Percentiles rank a stretch among this genome's conserved stretches.
Evolutionary conservation across 1,140 invertebrate genomes (phyloP).

Genomic region (Cydia strobilella): DNA sequence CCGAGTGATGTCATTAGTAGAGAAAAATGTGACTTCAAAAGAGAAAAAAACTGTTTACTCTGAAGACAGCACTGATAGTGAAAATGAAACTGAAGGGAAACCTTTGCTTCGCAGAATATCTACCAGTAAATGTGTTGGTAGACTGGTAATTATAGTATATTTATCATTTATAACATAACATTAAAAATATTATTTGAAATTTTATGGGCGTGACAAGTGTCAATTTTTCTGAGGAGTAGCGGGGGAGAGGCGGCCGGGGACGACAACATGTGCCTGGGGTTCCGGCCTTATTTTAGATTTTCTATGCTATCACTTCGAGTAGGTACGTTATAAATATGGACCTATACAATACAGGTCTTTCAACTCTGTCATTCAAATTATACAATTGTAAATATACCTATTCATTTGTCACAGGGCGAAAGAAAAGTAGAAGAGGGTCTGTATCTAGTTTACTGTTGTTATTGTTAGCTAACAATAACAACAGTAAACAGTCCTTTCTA

Average conservation of each 20-base stretch:
- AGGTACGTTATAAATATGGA: neutral
- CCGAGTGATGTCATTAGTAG: conserved; percentile 69
- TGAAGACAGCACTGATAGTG: conserved; percentile 73
- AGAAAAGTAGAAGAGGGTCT: too few species aligned
- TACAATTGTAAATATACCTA: too few species aligned
- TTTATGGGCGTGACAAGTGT: conserved; percentile 19
- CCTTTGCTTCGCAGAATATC: conserved; percentile 67
- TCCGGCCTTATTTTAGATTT: neutral
- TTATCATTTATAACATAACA: conserved; percentile 43
- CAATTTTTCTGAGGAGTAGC: conserved; percentile 11
- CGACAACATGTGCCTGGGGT: neutral
- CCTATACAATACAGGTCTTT: neutral
- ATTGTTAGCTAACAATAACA: too few species aligned
- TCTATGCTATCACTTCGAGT: neutral
- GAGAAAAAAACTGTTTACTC: conserved; percentile 56
- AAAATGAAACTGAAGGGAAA: conserved; percentile 72
- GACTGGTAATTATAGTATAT: conserved; percentile 65
- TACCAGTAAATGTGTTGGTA: conserved; percentile 73
- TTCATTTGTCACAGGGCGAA: too few species aligned
- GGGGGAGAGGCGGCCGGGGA: neutral
- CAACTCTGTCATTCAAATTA: too few species aligned
- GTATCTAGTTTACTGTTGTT: too few species aligned
- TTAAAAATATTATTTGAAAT: conserved; percentile 29
- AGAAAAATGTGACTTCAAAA: conserved; percentile 47
- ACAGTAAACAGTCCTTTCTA: too few species aligned